phyloP scores from a whole-genome alignment of 2,797 vertebrate species.

The Sardinella longiceps region DNA sequence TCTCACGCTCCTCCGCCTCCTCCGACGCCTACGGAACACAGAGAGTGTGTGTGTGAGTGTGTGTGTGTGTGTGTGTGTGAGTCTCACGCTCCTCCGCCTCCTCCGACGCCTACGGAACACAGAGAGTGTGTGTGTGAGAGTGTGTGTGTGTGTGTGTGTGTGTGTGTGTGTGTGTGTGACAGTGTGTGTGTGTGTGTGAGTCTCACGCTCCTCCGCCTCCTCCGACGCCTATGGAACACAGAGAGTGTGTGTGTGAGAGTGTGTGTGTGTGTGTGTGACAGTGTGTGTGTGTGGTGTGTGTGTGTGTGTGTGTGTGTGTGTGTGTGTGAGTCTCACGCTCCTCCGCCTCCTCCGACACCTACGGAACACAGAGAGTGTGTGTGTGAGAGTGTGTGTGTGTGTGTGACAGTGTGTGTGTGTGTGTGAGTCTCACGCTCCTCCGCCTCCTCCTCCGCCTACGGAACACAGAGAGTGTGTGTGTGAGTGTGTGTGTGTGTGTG shows the following conservation, averaged over 20 bases:
- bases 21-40: too few relatives aligned
- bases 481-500: conserved; percentile 17
- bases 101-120: too few relatives aligned
- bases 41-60: background rate
- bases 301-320: background rate
- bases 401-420: conserved; percentile 1
- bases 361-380: background rate
- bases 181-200: background rate
- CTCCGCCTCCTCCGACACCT: background rate
- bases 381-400: background rate
- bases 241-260: background rate
- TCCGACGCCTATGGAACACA: background rate
- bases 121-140: background rate
- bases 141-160: background rate
- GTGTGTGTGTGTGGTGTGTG: background rate
- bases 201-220: too few relatives aligned
- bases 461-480: too few relatives aligned
- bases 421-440: background rate
- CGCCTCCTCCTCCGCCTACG: too few relatives aligned
- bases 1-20: background rate
- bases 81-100: background rate
- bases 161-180: background rate
- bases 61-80: background rate
- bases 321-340: background rate
- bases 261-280: background rate